Conservation (phyloP, 2,888 invertebrate genomes). For the Oxycera nigricornis region DNA sequence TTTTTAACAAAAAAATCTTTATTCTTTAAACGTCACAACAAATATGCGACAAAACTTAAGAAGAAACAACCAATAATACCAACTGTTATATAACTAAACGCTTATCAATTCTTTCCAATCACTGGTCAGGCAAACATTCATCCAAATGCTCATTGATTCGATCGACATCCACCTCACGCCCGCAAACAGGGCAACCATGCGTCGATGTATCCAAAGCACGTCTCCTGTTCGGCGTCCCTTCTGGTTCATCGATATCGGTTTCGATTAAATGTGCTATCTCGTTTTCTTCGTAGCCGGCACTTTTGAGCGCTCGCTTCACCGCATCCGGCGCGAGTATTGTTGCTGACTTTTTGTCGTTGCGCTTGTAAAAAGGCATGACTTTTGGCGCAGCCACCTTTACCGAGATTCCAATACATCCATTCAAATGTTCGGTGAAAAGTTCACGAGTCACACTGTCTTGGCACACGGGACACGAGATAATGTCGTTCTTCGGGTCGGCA, state of each 20-base stretch:
- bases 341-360: background rate
- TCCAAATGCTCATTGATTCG: constrained; percentile 56
- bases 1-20: background rate
- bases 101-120: background rate
- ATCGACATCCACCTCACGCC: constrained; percentile 53
- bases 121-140: constrained; percentile 50
- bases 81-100: background rate
- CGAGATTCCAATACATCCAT: constrained; percentile 58
- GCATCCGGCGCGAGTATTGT: background rate
- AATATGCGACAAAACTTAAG: background rate
- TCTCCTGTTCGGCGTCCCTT: constrained; percentile 50
- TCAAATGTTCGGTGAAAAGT: constrained; percentile 56
- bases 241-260: background rate
- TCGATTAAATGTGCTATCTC: constrained; percentile 25
- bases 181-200: constrained; percentile 57
- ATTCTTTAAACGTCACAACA: background rate
- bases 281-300: constrained; percentile 37
- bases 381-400: constrained; percentile 49
- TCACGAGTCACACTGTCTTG: constrained; percentile 56
- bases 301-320: background rate
- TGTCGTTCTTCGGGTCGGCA: constrained; percentile 54
- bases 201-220: constrained; percentile 52
- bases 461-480: constrained; percentile 59
- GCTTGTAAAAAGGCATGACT: constrained; percentile 12
- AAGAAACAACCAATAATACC: background rate